Evolutionary conservation across 1,140 invertebrate species (phyloP).

Genomic region (Drosophila fuyamai): DNA sequence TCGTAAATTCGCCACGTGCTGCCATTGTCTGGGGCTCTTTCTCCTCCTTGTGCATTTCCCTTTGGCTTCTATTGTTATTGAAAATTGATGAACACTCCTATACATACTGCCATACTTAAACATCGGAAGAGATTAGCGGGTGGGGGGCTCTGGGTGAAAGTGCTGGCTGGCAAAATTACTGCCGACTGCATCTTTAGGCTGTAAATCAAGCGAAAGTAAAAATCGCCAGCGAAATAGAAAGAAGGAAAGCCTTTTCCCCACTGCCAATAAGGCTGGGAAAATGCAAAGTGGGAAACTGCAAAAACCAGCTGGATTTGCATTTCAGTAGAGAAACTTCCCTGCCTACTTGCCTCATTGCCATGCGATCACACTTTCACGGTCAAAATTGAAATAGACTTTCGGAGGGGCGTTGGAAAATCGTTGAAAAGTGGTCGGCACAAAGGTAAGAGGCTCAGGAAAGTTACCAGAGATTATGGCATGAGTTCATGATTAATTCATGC

Average conservation of each 20-base stretch:
- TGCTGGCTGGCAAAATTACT: slow-evolving; percentile 57
- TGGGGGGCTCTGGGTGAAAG: slow-evolving; percentile 33
- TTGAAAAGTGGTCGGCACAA: slow-evolving; percentile 1
- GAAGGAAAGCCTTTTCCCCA: slow-evolving; percentile 31
- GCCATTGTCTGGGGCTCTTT: slow-evolving; percentile 42
- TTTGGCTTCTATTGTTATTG: slow-evolving; percentile 66
- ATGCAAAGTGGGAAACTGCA: slow-evolving; percentile 1
- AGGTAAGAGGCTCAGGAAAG: slow-evolving; percentile 12
- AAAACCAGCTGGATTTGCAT: slow-evolving; percentile 20
- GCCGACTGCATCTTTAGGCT: slow-evolving; percentile 46
- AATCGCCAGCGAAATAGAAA: slow-evolving; percentile 33
- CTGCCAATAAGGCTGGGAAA: slow-evolving; percentile 6
- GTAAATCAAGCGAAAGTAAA: slow-evolving; percentile 66
- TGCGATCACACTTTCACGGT: slow-evolving; percentile 55
- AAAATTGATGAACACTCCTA: slow-evolving; percentile 63
- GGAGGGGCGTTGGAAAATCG: neutral
- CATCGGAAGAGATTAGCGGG: slow-evolving; percentile 11
- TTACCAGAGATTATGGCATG: slow-evolving; percentile 24
- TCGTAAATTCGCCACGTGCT: slow-evolving; percentile 60
- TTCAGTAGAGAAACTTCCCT: slow-evolving; percentile 11
- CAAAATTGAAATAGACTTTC: slow-evolving; percentile 29
- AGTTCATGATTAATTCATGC: slow-evolving; percentile 41
- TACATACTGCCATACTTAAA: slow-evolving; percentile 3
- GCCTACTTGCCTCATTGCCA: slow-evolving; percentile 51
- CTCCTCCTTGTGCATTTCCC: slow-evolving; percentile 16